Conservation (phyloP, 2,797 vertebrate genomes). For the Pangasius sanitwongsei region DNA sequence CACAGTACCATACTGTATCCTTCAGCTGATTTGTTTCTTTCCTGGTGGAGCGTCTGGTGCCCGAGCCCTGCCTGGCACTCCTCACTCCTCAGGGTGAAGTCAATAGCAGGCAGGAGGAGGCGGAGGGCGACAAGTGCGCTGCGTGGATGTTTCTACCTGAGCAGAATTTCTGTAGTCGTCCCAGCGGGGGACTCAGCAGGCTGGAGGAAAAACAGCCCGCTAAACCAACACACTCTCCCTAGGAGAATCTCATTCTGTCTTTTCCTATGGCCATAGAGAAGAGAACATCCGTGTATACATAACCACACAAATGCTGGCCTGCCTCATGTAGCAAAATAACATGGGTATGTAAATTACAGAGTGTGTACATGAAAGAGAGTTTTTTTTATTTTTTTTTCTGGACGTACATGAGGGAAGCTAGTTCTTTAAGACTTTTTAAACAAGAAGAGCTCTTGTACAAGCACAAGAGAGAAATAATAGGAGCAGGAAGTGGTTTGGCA, state of each 20-base stretch:
- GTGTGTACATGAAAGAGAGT: background rate
- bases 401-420: background rate
- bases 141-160: constrained; percentile 49
- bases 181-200: constrained; percentile 52
- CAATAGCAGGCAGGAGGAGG: constrained; percentile 45
- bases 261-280: background rate
- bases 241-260: constrained; percentile 25
- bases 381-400: background rate
- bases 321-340: background rate
- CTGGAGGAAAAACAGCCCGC: constrained; percentile 25
- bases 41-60: constrained; percentile 35
- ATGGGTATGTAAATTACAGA: constrained; percentile 8
- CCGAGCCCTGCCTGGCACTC: constrained; percentile 38
- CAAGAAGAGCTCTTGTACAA: constrained; percentile 4
- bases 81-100: constrained; percentile 50
- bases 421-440: background rate
- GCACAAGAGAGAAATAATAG: constrained; percentile 6
- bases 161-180: constrained; percentile 45
- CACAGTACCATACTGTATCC: constrained; percentile 45
- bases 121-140: constrained; percentile 32
- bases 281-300: background rate
- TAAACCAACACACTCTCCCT: constrained; percentile 38
- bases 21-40: constrained; percentile 50
- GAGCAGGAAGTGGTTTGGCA: constrained; percentile 33
- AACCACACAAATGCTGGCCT: constrained; percentile 18